Evolutionary conservation across 2,797 vertebrate species (phyloP).

Genomic region (Schizothorax lantsangensis): DNA sequence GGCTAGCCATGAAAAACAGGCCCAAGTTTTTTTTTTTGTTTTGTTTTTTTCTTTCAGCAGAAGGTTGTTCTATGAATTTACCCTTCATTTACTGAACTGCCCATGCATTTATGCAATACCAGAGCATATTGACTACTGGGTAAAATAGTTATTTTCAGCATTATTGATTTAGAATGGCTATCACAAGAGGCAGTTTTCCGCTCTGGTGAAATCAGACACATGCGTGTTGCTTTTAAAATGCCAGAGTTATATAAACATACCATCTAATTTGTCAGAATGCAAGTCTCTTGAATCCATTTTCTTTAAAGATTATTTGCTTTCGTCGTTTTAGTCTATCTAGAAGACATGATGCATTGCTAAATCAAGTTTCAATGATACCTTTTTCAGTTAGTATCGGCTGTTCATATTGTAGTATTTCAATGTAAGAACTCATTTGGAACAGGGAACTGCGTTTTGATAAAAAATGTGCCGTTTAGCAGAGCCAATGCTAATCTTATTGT

Average conservation of each 20-base stretch:
- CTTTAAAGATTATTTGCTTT: conserved; percentile 1
- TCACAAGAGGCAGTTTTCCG: conserved; percentile 43
- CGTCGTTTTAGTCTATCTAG: conserved; percentile 14
- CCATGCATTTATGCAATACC: conserved; percentile 59
- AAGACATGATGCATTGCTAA: conserved; percentile 38
- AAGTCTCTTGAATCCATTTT: conserved; percentile 24
- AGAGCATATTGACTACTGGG: conserved; percentile 54
- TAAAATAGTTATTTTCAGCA: conserved; percentile 52
- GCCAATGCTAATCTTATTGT: conserved; percentile 49
- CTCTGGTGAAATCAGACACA: conserved; percentile 27
- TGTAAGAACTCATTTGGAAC: conserved; percentile 8
- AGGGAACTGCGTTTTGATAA: neutral
- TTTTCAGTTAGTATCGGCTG: conserved; percentile 8
- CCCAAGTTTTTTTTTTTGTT: conserved; percentile 18
- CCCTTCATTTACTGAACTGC: conserved; percentile 58
- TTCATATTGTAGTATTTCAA: conserved; percentile 20
- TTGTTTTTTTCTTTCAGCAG: conserved; percentile 28
- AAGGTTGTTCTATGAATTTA: conserved; percentile 57
- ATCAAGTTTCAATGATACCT: conserved; percentile 25
- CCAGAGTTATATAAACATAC: conserved; percentile 14
- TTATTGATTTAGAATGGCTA: conserved; percentile 55
- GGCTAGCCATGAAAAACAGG: conserved; percentile 59
- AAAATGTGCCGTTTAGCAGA: conserved; percentile 3
- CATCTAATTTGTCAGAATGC: conserved; percentile 26
- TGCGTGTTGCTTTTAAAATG: conserved; percentile 24